Base-by-base conservation (phyloP, 2,113 vertebrate genomes). In the Scopus umbretta region DNA sequence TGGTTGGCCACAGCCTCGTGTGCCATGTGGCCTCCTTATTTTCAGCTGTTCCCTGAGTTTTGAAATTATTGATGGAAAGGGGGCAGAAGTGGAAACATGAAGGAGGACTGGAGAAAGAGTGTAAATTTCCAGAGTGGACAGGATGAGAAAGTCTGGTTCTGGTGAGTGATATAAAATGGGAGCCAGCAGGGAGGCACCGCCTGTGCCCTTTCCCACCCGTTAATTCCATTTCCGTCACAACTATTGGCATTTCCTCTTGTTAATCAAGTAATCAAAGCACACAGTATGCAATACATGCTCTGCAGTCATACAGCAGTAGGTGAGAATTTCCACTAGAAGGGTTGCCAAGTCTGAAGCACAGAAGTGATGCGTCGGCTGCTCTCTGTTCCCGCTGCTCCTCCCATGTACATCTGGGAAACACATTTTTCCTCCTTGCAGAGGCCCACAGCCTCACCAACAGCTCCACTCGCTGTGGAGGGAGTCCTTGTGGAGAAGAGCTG, bases 391-490 rank as follows among this genome's bases (percentile, higher is more conserved):
- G 0, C 40, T 91, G 34, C 42, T 88, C 10, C 58, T 82, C 45
- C 58, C 2, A 1, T 6, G 1, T 25, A 13, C 32, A 30, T 81
- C 82, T 89, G 50, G n/a, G 56, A 79, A 86, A 47, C 49, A 45
- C 8, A 10, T 52, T 74, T 85, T 79, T 83, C 36, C 34, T 74
- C 36, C 59, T 19, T 6, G 2, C 0, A 15, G 42, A 59, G 29
- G 23, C 42, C 27, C 16, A 12, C 4, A 3, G 21, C 34, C 45
- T 14, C 4, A 3, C 55, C 83, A 23, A n/a, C 0, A 2, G 17
- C 32, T 87, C 22, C 1, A 1, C 26, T 93, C 0, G 0, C 26
- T 5, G 0, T 42, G 49, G 30, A 34, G 17, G 20, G 45, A 72
- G 18, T 40, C 52, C 16, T 27, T 13, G 2, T 0, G 1, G 49